Base-by-base conservation (phyloP, 1,140 invertebrate genomes). In the Fopius arisanus region DNA sequence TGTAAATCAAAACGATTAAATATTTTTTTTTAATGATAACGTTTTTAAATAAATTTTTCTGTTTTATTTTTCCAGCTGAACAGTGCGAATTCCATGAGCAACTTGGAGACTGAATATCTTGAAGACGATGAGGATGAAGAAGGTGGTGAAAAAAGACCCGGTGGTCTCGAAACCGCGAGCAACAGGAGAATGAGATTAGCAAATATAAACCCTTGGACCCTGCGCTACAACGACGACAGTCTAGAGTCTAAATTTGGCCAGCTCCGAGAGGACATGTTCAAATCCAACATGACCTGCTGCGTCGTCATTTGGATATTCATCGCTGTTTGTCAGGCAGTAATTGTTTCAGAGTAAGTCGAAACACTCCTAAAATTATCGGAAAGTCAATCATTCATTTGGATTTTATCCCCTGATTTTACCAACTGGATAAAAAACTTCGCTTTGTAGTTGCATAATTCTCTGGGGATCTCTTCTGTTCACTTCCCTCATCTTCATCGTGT, bases 201-300 rank as follows among this genome's bases (percentile, higher is more conserved):
- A 23, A 96, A 98, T 86, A 93, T 98, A 75, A 93, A 94, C 80
- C 88, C 92, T 3, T 95, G 96, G 92, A 94, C 94, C 2, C 89
- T 98, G 16, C 92, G 93, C 66, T 98, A 98, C 84, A 93, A 94
- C 48, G 93, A 95, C 67, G 83, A 88, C 21, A 90, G 91, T 31
- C 88, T 94, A 74, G 94, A 96, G 83, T 87, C 89, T 14, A 93
- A 93, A 93, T 98, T 97, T 86, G 93, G 93, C 65, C 92, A 95
- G 80, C 88, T 97, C n/a, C 92, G 95, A 71, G 96, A 97, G 86
- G 95, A 96, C 78, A 96, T 97, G 91, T 97, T 97, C 88, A 96
- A 95, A 81, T 97, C 96, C 4, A 97, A 98, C 84, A 94, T 97
- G 89, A 91, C 96, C 78, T 98, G 96, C 86, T 96, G 96, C 78